Evolutionary conservation across 2,888 invertebrate genomes (phyloP).

Genomic region (Pollenia labialis): DNA sequence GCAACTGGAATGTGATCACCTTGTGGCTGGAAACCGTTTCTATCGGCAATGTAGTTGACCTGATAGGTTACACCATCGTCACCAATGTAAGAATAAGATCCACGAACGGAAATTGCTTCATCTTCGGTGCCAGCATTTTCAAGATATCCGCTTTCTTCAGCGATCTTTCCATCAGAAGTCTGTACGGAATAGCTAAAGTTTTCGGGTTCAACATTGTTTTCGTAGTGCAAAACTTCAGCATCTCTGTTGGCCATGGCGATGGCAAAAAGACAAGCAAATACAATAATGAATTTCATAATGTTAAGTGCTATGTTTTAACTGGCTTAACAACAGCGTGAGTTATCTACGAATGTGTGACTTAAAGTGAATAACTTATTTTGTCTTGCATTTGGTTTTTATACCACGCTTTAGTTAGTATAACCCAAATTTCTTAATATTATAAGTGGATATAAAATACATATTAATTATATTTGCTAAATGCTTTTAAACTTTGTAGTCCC

Average conservation of each 20-base stretch:
- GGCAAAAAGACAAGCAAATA: conserved; percentile 78
- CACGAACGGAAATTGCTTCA: conserved; percentile 85
- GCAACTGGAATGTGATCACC: conserved; percentile 85
- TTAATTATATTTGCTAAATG: conserved; percentile 6
- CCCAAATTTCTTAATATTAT: background rate
- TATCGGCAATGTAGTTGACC: conserved; percentile 84
- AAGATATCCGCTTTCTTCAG: conserved; percentile 85
- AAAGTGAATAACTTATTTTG: conserved; percentile 5
- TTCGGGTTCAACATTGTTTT: conserved; percentile 73
- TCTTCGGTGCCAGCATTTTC: conserved; percentile 85
- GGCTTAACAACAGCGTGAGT: conserved; percentile 11
- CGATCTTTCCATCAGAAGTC: conserved; percentile 85
- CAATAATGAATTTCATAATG: conserved; percentile 80
- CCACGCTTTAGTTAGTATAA: background rate
- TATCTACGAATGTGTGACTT: conserved; percentile 18
- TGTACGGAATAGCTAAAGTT: conserved; percentile 74
- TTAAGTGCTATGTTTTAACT: background rate
- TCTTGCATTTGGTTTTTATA: conserved; percentile 38
- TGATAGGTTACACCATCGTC: conserved; percentile 86
- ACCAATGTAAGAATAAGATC: conserved; percentile 85
- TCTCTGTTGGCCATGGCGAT: conserved; percentile 74
- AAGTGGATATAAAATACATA: background rate
- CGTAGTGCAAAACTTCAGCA: conserved; percentile 72
- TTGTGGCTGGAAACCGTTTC: conserved; percentile 84
- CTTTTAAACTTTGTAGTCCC: background rate